phyloP scores from a whole-genome alignment of 2,888 invertebrate genomes.

The Biston betularia region DNA sequence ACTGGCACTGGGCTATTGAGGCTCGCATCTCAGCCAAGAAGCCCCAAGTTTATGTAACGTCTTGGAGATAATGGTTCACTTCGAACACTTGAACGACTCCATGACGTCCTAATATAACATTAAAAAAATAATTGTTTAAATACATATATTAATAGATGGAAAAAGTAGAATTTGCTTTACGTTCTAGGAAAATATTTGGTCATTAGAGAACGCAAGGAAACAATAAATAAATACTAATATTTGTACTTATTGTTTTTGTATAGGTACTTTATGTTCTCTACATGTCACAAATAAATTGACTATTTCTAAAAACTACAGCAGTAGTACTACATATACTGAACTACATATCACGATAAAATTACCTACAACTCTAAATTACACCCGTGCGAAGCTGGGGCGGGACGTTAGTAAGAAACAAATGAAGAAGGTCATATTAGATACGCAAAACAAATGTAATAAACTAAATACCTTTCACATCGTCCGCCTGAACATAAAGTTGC shows the following conservation, averaged over 20 bases:
- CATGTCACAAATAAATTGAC: too few species aligned
- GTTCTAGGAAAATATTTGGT: too few species aligned
- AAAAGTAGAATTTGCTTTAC: too few species aligned
- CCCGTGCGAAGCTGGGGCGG: too few species aligned
- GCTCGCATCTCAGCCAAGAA: constrained; percentile 33
- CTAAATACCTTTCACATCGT: constrained; percentile 15
- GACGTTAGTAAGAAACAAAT: not conserved
- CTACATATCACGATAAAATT: too few species aligned
- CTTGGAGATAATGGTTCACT: constrained; percentile 25
- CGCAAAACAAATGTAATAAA: constrained; percentile 11
- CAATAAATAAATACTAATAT: too few species aligned
- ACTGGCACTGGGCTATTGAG: constrained; percentile 34
- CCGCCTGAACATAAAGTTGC: constrained; percentile 14
- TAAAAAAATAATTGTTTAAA: constrained; percentile 6
- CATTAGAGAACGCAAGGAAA: too few species aligned
- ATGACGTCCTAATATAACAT: constrained; percentile 2
- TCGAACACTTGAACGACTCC: constrained; percentile 10
- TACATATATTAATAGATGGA: not conserved
- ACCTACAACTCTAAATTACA: too few species aligned
- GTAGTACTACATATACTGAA: too few species aligned
- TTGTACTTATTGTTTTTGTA: too few species aligned
- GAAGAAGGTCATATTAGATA: not conserved
- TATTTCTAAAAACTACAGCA: too few species aligned
- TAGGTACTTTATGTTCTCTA: too few species aligned
- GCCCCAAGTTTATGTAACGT: constrained; percentile 33